Evolutionary conservation across 1,140 invertebrate species (phyloP), one percentile per base, ranked within the genome.

Genomic region (Zaprionus nigranus): DNA sequence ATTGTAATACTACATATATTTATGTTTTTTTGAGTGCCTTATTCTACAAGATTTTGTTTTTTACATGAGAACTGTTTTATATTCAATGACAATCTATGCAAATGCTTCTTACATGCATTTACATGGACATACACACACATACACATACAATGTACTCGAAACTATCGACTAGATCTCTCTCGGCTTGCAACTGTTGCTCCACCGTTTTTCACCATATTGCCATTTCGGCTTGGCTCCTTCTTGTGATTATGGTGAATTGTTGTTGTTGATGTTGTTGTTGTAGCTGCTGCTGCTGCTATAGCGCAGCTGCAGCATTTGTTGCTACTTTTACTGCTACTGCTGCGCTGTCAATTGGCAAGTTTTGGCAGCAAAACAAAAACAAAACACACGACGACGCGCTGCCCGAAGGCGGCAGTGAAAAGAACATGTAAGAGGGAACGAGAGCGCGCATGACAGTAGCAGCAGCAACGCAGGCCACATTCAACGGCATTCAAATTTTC

Each of bases 311-410:
- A 28, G 22, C 26, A 26, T 28, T 56, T 56, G 53, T 40, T 62
- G 26, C 30, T 70, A 17, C 38, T 60, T 34, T 60, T 60, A 43
- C 66, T 81, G 67, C 43, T 69, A 58, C 66, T 78, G 58, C 53
- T 59, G 26, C 49, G 34, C 46, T 74, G 46, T 46, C 65, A 58
- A 40, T 43, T 22, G 40, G 53, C 26, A 17, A 57, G 72, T 64
- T 65, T 87, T 85, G 65, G 59, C 79, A 82, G 73, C 73, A 83
- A 85, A 78, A 83, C 81, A 81, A 87, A 87, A 83, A 80, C 84
- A 88, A 87, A 77, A 74, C 70, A 43, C 69, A 83, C 70, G 53
- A 75, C 43, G 62, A 75, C 43, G 62, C 57, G 59, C 56, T 64
- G 40, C 80, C 38, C 36, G 65, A 54, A 46, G 62, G 49, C 20